Evolutionary conservation across 2,797 vertebrate genomes (phyloP), one percentile per base, ranked within the genome.

Genomic region (Dryobates pubescens): DNA sequence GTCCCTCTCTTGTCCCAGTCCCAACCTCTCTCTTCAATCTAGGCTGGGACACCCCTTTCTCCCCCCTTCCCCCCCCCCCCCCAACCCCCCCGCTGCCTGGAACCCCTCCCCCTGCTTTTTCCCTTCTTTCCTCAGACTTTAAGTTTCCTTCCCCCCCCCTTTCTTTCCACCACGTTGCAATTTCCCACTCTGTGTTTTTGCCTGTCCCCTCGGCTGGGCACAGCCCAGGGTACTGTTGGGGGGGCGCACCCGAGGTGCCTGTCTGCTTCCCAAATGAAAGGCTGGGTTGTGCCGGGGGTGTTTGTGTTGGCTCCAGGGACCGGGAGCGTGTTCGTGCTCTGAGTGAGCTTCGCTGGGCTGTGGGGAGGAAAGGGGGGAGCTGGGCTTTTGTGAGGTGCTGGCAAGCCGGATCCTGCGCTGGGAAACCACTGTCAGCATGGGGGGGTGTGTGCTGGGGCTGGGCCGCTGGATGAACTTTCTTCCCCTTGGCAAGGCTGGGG

Each of bases 61-160:
- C 26, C 2, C 2, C 3, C 49, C 30, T 7, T 5, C 19, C 7
- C n/a, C 29, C 27, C 2, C 32, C 3, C 3, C 2, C 34, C 22
- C 59, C 59, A 41, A 6, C 43, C 36, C 24, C 34, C 59, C 17
- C 47, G 19, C 20, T 19, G 45, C 47, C 47, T 22, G 19, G 20
- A 49, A 47, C 64, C n/a, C 11, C 4, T 14, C n/a, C 62, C 7
- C 54, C 54, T 17, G 29, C 7, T 56, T 22, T 22, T 29, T 22
- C 38, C 8, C 14, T 22, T 17, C 36, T 30, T 10, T 45, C 34
- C 34, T 43, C 29, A 1, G 8, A 41, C 54, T 74, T 63, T 2
- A 64, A 81, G 83, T 54, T 83, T 54, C 3, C 19, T 26, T 9
- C 13, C 9, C 19, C 20, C 47, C 36, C 24, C 36, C 61, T 16